Evolutionary conservation across 2,888 invertebrate species (phyloP), one percentile per base, ranked within the genome.

Genomic region (Auanema freiburgensis): DNA sequence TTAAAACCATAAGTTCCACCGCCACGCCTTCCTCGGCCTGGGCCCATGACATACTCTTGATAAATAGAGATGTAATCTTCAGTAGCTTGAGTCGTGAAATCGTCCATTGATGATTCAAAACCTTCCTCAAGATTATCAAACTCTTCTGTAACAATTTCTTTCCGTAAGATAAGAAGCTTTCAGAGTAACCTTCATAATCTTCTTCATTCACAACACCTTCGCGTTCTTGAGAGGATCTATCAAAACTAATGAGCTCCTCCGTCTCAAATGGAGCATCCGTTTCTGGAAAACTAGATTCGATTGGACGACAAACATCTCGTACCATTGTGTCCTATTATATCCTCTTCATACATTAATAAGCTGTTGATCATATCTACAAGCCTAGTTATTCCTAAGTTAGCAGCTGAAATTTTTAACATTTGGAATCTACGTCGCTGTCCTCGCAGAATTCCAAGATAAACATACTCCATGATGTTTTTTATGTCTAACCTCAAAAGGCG

Each of bases 1-100:
- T 54, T 57, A 57, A 53, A 24, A 1, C 63, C 64, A 44, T 67
- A 70, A 40, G 65, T 63, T 10, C 69, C 67, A 49, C 66, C 64
- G 21, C 53, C 57, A 12, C 71, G 50, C 41, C 60, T 59, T 16
- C 72, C 69, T 16, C 66, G 54, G 18, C 69, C 54, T 33, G 76
- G 76, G 0, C 76, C 76, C 18, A 42, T 50, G 2, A 76, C 74
- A 59, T 65, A 76, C n/a, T 73, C 71, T 33, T 73, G 72, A 57
- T 75, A 76, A 51, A 76, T 74, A 14, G 61, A 65, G 6, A 59
- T 58, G 52, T 74, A 72, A 33, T 68, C 73, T 16, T 73, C 73
- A 1, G 67, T 49, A 1, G 65, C 62, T 16, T 54, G 49, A 12
- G 55, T 61, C 5, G 56, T 55, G 33, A 57, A 59, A 25, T 62